Base-by-base conservation (phyloP, 2,888 invertebrate genomes). In the Xestia rhomboidea region DNA sequence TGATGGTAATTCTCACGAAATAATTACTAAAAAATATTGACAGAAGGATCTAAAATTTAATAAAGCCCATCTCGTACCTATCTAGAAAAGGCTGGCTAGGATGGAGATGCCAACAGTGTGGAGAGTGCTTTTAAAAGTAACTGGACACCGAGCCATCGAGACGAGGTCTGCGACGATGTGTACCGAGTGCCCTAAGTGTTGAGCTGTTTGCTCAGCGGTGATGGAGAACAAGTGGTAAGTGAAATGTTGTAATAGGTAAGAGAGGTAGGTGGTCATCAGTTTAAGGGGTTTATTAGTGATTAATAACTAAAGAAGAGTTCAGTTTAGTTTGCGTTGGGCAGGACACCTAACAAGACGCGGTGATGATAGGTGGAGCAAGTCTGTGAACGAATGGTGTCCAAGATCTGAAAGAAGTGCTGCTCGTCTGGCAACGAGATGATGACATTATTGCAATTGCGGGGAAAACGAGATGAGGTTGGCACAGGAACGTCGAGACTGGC, bases 41-140 rank as follows among this genome's bases (percentile, higher is more conserved):
- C 15, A 44, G 15, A n/a, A 34, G 21, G 24, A 54, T 68, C 27
- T 68, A 24, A 69, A 63, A 70, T 76, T 76, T 64, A 62, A 73
- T 68, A 68, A 76, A 71, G 41, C 46, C 27, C 46, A 49, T 51
- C 30, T 6, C 30, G 27, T 67, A 41, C 62, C 68, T 34, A 41
- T 64, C 68, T 34, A 67, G 68, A 76, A 51, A 41, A 34, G 49
- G 10, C 64, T 82, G 60, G 63, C 54, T 41, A 69, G 66, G 54
- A 70, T 84, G 73, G 79, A 82, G 85, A 68, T 79, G 75, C 62
- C 64, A 82, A 85, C 60, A 78, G 74, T 7, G 62, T 64, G 78
- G 73, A 73, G 83, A 78, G 70, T 78, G 86, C 83, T 85, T 84
- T 85, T 82, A 84, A 85, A 86, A 62, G 84, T 76, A 84, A 84